These are phyloP conservation scores for Myotis brandtii DNA, from an alignment of 2,113 vertebrate species.

Conservation along the genomic window DNA sequence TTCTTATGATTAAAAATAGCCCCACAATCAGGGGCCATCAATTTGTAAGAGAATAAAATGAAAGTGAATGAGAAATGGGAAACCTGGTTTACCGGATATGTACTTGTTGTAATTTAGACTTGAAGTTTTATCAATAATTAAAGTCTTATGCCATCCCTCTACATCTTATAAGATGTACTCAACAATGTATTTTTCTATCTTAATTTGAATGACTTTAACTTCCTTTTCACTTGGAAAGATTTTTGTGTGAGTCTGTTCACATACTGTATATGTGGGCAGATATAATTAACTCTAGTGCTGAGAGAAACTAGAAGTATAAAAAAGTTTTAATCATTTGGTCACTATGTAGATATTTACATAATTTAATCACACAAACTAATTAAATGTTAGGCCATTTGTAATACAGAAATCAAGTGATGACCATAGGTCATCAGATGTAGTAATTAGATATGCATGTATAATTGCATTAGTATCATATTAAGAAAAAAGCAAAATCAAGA, in stretches of 20 bases:
- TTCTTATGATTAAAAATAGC: neutral
- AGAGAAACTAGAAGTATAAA: constrained; percentile 61
- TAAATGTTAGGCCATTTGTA: constrained; percentile 86
- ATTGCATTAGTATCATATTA: constrained; percentile 84
- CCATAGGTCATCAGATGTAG: constrained; percentile 83
- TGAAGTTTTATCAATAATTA: neutral
- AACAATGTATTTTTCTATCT: constrained; percentile 66
- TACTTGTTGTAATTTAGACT: neutral
- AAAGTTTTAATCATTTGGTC: constrained; percentile 81
- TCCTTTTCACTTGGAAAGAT: constrained; percentile 72
- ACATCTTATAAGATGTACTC: constrained; percentile 29
- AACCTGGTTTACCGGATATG: neutral
- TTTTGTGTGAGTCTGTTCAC: constrained; percentile 58
- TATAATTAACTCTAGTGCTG: constrained; percentile 51
- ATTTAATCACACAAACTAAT: constrained; percentile 85
- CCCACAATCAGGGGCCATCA: neutral
- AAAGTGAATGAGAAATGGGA: constrained; percentile 24
- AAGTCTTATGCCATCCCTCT: neutral
- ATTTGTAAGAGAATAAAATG: neutral
- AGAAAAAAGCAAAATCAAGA: constrained; percentile 75
- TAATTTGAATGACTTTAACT: constrained; percentile 68
- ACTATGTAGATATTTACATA: constrained; percentile 83
- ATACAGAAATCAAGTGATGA: constrained; percentile 83
- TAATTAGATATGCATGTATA: constrained; percentile 86
- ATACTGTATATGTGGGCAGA: neutral